phyloP scores from a whole-genome alignment of 1,140 invertebrate genomes.

The Zophobas atratus region DNA sequence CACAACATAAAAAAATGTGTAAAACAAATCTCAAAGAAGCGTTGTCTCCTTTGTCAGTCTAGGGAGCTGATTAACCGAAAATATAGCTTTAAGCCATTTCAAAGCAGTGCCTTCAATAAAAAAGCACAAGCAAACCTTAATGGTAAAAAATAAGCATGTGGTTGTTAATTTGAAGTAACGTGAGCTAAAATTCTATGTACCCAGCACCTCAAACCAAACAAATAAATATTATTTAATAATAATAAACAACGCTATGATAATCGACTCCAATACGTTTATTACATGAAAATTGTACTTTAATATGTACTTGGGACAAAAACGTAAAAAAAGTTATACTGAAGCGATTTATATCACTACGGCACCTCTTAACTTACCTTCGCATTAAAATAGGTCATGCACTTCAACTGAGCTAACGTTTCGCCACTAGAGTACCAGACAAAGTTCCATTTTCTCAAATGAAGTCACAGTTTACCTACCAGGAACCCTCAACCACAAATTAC shows the following conservation, averaged over 20 bases:
- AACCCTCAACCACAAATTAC: too few relatives aligned
- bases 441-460: too few relatives aligned
- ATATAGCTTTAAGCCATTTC: conserved; percentile 50
- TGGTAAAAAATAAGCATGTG: conserved; percentile 28
- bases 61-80: conserved; percentile 52
- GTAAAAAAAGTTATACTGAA: conserved; percentile 10
- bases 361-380: conserved; percentile 34
- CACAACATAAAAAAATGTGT: conserved; percentile 46
- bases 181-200: conserved; percentile 56
- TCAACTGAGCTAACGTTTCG: conserved; percentile 6
- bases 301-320: conserved; percentile 25
- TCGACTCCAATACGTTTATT: background rate
- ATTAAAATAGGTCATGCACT: conserved; percentile 28
- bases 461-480: too few relatives aligned
- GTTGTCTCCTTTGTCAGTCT: conserved; percentile 54
- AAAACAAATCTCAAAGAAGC: conserved; percentile 52
- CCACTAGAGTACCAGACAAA: conserved; percentile 4
- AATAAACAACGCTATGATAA: conserved; percentile 48
- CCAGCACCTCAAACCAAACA: conserved; percentile 56
- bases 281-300: conserved; percentile 17
- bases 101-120: conserved; percentile 47
- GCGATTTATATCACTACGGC: conserved; percentile 10
- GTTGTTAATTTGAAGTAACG: conserved; percentile 40
- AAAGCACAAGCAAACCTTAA: conserved; percentile 43
- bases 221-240: conserved; percentile 57